These are phyloP conservation scores for Eustalomyia histrio DNA, from an alignment of 2,888 invertebrate species.

Conservation along the genomic window DNA sequence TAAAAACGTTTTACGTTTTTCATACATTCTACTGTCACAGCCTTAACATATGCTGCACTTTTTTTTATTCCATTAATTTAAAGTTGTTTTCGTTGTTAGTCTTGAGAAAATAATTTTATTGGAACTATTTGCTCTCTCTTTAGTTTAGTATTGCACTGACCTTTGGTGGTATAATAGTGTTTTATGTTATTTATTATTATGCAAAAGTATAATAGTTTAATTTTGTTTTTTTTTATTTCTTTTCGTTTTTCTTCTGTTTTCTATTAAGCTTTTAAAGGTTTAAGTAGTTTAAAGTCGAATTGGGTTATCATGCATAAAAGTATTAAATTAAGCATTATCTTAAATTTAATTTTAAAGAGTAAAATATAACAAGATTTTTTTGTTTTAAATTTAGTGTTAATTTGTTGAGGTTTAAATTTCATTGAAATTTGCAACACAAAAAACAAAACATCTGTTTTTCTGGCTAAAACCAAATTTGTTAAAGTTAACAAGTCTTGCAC, in stretches of 20 bases:
- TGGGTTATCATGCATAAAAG: constrained; percentile 34
- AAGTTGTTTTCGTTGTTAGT: constrained; percentile 17
- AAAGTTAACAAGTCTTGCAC: too few species aligned
- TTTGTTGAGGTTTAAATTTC: too few species aligned
- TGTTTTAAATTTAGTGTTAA: too few species aligned
- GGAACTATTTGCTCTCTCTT: constrained; percentile 29
- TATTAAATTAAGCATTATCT: neutral
- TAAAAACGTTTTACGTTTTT: constrained; percentile 25
- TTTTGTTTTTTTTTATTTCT: neutral
- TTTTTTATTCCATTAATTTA: constrained; percentile 46
- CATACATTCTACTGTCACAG: constrained; percentile 44
- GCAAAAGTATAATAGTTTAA: constrained; percentile 47
- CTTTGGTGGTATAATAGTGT: constrained; percentile 50
- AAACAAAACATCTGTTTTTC: too few species aligned
- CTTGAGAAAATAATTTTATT: constrained; percentile 54
- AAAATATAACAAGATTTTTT: too few species aligned
- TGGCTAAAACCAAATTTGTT: too few species aligned
- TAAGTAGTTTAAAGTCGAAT: constrained; percentile 19
- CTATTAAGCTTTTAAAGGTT: constrained; percentile 11
- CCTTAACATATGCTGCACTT: constrained; percentile 58
- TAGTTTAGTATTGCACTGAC: constrained; percentile 56
- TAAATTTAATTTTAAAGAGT: neutral
- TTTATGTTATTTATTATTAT: constrained; percentile 61
- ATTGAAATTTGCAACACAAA: too few species aligned
- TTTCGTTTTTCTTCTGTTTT: constrained; percentile 13